Percentiles rank a stretch among this genome's conserved stretches.
phyloP scores from a whole-genome alignment of 2,888 invertebrate genomes.

The Strigamia maritima region DNA sequence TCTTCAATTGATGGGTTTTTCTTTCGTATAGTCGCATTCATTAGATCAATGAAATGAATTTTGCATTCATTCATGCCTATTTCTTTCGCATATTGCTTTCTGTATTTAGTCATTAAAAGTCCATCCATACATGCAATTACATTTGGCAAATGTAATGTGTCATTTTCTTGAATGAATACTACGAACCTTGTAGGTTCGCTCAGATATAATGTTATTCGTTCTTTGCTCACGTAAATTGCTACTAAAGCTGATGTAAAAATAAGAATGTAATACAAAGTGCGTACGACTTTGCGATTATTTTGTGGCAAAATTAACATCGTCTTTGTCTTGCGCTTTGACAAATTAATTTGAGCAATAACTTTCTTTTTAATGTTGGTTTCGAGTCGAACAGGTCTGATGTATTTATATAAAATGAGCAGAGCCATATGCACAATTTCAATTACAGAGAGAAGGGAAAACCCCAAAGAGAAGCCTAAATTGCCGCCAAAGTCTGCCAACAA shows the following conservation, averaged over 20 bases:
- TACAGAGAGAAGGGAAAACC: not conserved
- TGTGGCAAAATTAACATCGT: no score
- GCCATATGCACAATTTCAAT: not conserved
- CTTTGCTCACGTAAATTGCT: not conserved
- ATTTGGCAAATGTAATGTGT: not conserved
- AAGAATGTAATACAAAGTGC: not conserved
- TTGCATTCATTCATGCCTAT: not conserved
- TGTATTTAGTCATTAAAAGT: not conserved
- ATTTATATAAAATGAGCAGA: not conserved
- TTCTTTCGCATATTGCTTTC: not conserved
- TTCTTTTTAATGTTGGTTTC: not conserved
- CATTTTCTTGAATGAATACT: not conserved
- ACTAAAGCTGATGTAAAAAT: not conserved
- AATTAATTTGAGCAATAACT: not conserved
- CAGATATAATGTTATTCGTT: not conserved
- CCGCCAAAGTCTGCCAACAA: not conserved
- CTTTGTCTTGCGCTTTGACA: not conserved
- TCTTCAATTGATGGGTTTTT: not conserved
- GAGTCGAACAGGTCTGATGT: not conserved
- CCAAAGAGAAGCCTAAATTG: not conserved
- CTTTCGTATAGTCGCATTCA: not conserved
- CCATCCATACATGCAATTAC: not conserved
- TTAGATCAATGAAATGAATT: not conserved
- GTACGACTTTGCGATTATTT: no score
- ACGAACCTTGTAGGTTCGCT: not conserved